A percentile compares a stretch with the other conserved stretches of the same genome.
Conservation (phyloP, 2,888 invertebrate genomes). For the Serrognathus titanus region DNA sequence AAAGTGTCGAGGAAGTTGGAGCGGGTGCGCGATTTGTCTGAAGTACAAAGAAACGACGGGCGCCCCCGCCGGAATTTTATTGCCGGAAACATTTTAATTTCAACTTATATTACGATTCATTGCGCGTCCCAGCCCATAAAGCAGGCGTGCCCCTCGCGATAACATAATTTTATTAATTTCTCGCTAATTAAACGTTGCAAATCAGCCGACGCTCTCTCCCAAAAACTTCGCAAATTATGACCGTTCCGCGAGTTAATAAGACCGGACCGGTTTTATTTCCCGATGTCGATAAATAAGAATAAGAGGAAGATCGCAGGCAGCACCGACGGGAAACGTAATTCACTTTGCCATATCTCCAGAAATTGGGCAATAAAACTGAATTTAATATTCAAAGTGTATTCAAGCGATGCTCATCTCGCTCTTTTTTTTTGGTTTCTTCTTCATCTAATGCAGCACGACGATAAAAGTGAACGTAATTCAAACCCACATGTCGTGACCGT, state of each 20-base stretch:
- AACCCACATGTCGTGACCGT: neutral
- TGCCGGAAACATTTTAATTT: slow-evolving; percentile 21
- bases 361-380: neutral
- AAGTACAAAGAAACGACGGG: slow-evolving; percentile 16
- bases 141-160: neutral
- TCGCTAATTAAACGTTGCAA: slow-evolving; percentile 2
- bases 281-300: too few relatives aligned
- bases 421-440: too few relatives aligned
- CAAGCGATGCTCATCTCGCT: too few relatives aligned
- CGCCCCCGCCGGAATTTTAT: slow-evolving; percentile 17
- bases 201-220: too few relatives aligned
- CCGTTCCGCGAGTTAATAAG: too few relatives aligned
- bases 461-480: neutral
- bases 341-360: neutral
- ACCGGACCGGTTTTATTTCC: too few relatives aligned
- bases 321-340: too few relatives aligned
- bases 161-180: slow-evolving; percentile 6
- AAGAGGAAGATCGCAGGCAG: too few relatives aligned
- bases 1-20: slow-evolving; percentile 23
- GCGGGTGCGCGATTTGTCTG: slow-evolving; percentile 18
- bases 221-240: too few relatives aligned
- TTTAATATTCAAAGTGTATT: neutral
- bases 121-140: slow-evolving; percentile 11
- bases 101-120: slow-evolving; percentile 23
- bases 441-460: too few relatives aligned